These are phyloP conservation scores for Embiotoca jacksoni DNA, from an alignment of 2,113 vertebrate genomes.

Conservation along the genomic window DNA sequence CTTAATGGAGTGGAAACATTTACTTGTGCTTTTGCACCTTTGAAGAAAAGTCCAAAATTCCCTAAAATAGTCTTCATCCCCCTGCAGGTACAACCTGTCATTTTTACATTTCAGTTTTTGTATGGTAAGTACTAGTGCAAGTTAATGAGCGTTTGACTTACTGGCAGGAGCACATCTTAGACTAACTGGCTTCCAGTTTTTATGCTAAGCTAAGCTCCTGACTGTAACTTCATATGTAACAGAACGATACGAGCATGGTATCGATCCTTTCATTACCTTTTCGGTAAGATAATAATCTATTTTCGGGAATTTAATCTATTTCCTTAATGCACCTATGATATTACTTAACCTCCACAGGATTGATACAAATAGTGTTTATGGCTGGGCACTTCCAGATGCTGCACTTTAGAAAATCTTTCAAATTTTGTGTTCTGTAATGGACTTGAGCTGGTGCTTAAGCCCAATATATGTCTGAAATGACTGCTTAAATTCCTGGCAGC, in stretches of 20 bases:
- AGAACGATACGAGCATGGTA: background rate
- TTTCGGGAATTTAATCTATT: background rate
- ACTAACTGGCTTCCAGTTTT: background rate
- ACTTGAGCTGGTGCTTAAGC: constrained; percentile 1
- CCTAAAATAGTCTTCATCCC: no score
- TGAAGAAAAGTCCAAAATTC: no score
- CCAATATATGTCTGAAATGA: background rate
- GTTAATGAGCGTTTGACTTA: no score
- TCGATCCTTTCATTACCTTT: no score
- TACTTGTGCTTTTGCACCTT: no score
- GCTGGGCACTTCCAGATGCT: background rate
- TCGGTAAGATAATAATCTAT: background rate
- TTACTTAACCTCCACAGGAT: background rate
- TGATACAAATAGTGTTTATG: background rate
- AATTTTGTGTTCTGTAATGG: background rate
- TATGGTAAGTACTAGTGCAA: no score
- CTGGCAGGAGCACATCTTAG: no score
- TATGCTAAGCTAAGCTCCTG: background rate
- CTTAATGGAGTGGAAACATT: no score
- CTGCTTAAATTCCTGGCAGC: constrained; percentile 9
- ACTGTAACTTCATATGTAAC: background rate
- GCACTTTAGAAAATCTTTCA: background rate
- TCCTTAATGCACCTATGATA: background rate
- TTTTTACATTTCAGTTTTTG: background rate
- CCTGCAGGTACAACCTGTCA: background rate